These are phyloP conservation scores for Nesometra sesokonis DNA, from an alignment of 35 echinoderm and acorn worm species.

Conservation along the genomic window DNA sequence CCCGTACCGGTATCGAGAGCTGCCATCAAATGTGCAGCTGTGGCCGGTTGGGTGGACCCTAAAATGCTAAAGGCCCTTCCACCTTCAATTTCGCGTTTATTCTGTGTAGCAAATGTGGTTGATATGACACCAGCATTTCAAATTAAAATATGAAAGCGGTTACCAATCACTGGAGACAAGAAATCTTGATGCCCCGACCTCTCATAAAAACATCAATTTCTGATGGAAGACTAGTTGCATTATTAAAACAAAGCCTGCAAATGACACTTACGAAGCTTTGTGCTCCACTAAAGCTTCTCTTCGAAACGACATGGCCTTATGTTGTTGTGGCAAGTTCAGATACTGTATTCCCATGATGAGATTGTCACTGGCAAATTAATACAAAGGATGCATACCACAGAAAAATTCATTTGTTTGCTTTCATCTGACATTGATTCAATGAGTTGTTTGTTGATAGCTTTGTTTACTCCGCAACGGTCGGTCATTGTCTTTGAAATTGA, in stretches of 20 bases:
- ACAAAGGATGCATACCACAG: slow-evolving; percentile 6
- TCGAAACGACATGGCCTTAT: neutral
- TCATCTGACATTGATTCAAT: neutral
- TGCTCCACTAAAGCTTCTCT: neutral
- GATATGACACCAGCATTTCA: neutral
- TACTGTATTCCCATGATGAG: neutral
- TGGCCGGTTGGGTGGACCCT: slow-evolving; percentile 1
- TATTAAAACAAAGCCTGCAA: neutral
- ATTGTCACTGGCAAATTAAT: slow-evolving; percentile 3
- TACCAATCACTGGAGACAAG: neutral
- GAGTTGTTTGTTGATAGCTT: neutral
- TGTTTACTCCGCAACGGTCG: slow-evolving; percentile 1
- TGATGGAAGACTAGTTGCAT: neutral
- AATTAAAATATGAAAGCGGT: neutral
- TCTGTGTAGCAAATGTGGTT: slow-evolving; percentile 6
- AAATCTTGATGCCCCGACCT: neutral
- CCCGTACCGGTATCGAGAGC: neutral
- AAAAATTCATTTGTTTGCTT: slow-evolving; percentile 5
- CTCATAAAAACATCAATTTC: slow-evolving; percentile 1
- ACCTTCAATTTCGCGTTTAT: neutral
- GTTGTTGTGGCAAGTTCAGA: neutral
- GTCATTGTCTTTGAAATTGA: slow-evolving; percentile 11
- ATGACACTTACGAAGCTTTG: neutral
- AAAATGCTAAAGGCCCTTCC: slow-evolving; percentile 13
- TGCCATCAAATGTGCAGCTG: neutral